These are phyloP conservation scores for Micromussa lordhowensis DNA, from an alignment of 92 coral and sea anemone species.

Conservation along the genomic window DNA sequence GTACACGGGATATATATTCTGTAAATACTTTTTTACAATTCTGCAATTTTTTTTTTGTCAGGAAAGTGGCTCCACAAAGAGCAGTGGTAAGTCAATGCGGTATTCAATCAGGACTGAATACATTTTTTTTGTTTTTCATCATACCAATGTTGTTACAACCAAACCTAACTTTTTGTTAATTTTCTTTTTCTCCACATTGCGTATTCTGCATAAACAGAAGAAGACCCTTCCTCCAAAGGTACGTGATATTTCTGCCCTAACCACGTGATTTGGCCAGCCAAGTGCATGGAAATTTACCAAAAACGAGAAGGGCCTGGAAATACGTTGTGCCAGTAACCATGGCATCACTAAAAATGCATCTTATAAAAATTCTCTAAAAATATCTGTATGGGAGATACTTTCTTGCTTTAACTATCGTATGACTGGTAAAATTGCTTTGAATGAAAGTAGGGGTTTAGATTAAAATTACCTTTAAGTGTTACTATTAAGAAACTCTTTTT, in stretches of 20 bases:
- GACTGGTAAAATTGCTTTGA: no score
- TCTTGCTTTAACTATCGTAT: no score
- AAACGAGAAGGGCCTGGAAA: background rate
- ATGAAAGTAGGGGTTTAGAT: background rate
- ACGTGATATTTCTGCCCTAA: background rate
- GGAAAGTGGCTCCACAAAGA: slow-evolving; percentile 76
- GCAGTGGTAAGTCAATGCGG: slow-evolving; percentile 53
- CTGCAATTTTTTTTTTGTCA: slow-evolving; percentile 16
- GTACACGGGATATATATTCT: background rate
- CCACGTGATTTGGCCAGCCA: background rate
- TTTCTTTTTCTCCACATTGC: background rate
- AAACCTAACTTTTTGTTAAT: background rate
- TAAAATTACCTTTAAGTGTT: background rate
- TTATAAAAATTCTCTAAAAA: no score
- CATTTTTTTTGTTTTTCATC: background rate
- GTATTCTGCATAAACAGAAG: slow-evolving; percentile 22
- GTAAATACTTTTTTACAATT: background rate
- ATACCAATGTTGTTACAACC: background rate
- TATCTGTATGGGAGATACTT: no score
- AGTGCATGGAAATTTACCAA: background rate
- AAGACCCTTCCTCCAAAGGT: slow-evolving; percentile 50
- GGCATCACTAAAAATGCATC: no score
- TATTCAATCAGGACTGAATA: background rate
- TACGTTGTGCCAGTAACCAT: no score
- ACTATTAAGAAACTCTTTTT: background rate